Conservation (phyloP, 2,113 vertebrate genomes). For the Psilopsiagon aurifrons region DNA sequence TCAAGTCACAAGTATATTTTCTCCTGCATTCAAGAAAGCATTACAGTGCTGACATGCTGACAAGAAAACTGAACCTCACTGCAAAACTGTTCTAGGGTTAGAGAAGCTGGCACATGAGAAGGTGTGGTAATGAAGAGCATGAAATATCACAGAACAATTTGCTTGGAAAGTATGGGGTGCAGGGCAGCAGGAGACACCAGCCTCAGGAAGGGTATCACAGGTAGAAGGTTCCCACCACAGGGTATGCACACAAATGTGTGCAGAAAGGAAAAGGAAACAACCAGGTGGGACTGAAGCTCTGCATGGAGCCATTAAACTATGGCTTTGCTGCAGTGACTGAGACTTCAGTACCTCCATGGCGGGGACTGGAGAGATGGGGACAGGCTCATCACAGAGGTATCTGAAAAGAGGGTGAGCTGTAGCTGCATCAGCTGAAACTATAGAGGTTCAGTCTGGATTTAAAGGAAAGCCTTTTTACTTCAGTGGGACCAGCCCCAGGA, state of each 20-base stretch:
- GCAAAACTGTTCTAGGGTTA: not conserved
- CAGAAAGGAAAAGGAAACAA: not conserved
- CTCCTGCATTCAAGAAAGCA: not conserved
- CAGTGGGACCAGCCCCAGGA: too few relatives aligned
- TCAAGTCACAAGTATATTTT: not conserved
- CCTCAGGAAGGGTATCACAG: accelerated
- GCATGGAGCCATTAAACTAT: not conserved
- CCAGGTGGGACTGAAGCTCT: not conserved
- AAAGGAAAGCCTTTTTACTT: not conserved
- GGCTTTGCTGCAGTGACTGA: not conserved
- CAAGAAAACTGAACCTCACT: not conserved
- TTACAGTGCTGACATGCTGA: not conserved
- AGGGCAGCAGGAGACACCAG: accelerated
- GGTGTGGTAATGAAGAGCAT: not conserved
- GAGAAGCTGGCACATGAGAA: not conserved
- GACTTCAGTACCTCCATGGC: not conserved
- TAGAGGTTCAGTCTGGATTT: not conserved
- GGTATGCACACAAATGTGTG: too few relatives aligned
- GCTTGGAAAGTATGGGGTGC: not conserved
- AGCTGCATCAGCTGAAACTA: accelerated
- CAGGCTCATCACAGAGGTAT: not conserved
- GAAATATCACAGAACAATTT: not conserved
- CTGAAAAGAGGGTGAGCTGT: not conserved
- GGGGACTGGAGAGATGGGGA: not conserved
- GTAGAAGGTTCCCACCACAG: not conserved